phyloP scores from a whole-genome alignment of 1,140 invertebrate genomes.

The Thaumetopoea pityocampa region DNA sequence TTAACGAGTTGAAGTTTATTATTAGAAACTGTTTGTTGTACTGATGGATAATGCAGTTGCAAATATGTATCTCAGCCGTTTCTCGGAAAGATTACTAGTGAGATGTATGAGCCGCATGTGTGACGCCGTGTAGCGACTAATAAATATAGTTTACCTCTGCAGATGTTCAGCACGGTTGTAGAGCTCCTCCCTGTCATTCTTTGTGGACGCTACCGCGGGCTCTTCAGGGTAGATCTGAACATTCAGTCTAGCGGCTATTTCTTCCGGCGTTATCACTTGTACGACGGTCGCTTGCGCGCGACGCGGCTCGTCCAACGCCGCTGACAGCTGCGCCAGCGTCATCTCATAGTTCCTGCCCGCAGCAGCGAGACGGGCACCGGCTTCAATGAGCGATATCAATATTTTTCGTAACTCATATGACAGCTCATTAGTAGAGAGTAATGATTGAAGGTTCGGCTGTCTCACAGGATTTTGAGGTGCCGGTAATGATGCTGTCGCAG shows the following conservation, averaged over 20 bases:
- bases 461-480: slow-evolving; percentile 31
- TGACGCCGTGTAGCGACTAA: too few relatives aligned
- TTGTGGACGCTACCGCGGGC: slow-evolving; percentile 7
- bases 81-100: too few relatives aligned
- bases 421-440: slow-evolving; percentile 60
- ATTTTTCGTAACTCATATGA: slow-evolving; percentile 58
- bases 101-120: too few relatives aligned
- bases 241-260: slow-evolving; percentile 43
- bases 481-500: slow-evolving; percentile 55
- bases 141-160: too few relatives aligned
- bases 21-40: too few relatives aligned
- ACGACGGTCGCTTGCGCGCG: slow-evolving; percentile 32
- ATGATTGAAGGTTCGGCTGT: slow-evolving; percentile 57
- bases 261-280: slow-evolving; percentile 59
- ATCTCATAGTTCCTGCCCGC: slow-evolving; percentile 54
- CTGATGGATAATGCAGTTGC: too few relatives aligned
- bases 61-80: too few relatives aligned
- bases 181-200: slow-evolving; percentile 19
- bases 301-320: slow-evolving; percentile 50
- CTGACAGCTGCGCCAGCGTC: slow-evolving; percentile 48
- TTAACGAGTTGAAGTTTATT: too few relatives aligned
- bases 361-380: slow-evolving; percentile 53
- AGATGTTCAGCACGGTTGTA: slow-evolving; percentile 51
- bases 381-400: slow-evolving; percentile 60
- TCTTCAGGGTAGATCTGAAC: slow-evolving; percentile 10